phyloP scores from a whole-genome alignment of 1,140 invertebrate genomes.

The Neodiprion lecontei region DNA sequence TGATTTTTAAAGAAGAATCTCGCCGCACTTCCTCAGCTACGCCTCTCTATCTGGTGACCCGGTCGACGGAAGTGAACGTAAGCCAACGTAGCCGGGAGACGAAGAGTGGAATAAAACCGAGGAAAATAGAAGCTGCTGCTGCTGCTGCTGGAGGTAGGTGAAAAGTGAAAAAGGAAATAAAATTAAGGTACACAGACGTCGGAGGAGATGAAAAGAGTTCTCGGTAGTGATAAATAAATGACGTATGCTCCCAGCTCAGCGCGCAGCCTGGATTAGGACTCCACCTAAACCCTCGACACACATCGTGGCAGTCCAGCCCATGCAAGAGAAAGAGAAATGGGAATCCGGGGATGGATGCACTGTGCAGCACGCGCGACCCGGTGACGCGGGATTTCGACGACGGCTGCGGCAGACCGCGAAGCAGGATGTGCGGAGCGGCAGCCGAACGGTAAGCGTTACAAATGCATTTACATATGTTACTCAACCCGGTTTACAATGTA shows the following conservation, averaged over 20 bases:
- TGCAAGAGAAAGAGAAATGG: neutral
- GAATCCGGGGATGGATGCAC: neutral
- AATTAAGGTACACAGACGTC: neutral
- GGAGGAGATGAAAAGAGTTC: neutral
- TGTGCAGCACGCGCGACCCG: neutral
- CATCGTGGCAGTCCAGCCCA: neutral
- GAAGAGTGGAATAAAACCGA: too few species aligned
- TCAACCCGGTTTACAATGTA: neutral
- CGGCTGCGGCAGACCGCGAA: too few species aligned
- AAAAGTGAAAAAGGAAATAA: neutral
- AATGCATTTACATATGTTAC: neutral
- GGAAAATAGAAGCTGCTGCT: too few species aligned
- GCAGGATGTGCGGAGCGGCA: too few species aligned
- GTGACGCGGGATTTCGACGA: neutral
- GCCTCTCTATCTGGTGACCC: neutral
- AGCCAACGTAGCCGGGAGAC: neutral
- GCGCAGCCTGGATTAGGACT: too few species aligned
- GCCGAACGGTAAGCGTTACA: too few species aligned
- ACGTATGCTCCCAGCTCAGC: neutral
- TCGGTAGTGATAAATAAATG: conserved; percentile 3
- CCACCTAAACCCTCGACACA: too few species aligned
- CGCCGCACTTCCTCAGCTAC: neutral
- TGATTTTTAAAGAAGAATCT: neutral
- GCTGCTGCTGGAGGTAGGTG: neutral
- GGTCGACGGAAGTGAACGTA: neutral